These are phyloP conservation scores for Pheosia tremula DNA, from an alignment of 2,888 invertebrate species.

Conservation along the genomic window DNA sequence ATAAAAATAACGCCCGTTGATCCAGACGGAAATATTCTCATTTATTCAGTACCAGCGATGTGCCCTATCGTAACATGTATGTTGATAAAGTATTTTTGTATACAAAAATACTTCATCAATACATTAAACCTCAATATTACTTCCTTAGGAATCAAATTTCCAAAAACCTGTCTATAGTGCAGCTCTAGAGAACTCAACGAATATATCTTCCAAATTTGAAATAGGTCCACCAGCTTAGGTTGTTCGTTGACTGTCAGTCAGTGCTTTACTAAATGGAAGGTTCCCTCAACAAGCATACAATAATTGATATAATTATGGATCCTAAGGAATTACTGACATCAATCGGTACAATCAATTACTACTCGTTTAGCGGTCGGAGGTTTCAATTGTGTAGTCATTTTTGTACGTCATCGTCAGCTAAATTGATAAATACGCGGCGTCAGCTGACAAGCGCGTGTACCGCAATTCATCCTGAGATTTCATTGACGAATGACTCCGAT, in stretches of 20 bases:
- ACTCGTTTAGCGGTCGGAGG: slow-evolving; percentile 70
- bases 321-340: slow-evolving; percentile 57
- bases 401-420: slow-evolving; percentile 45
- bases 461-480: not conserved
- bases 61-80: too few species aligned
- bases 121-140: too few species aligned
- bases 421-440: slow-evolving; percentile 22
- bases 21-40: slow-evolving; percentile 37
- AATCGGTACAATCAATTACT: slow-evolving; percentile 76
- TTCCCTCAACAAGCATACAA: slow-evolving; percentile 31
- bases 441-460: not conserved
- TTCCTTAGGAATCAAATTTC: too few species aligned
- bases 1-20: slow-evolving; percentile 27
- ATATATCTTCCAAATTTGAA: too few species aligned
- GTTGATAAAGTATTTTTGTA: too few species aligned
- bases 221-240: too few species aligned
- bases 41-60: slow-evolving; percentile 39
- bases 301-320: slow-evolving; percentile 55
- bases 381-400: slow-evolving; percentile 74
- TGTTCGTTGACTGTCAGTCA: too few species aligned
- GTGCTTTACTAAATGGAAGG: too few species aligned
- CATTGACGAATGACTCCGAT: too few species aligned
- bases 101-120: too few species aligned
- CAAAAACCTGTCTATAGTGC: too few species aligned
- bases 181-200: too few species aligned